These are phyloP conservation scores for Cervus canadensis DNA, from an alignment of 2,113 vertebrate species.

Conservation along the genomic window DNA sequence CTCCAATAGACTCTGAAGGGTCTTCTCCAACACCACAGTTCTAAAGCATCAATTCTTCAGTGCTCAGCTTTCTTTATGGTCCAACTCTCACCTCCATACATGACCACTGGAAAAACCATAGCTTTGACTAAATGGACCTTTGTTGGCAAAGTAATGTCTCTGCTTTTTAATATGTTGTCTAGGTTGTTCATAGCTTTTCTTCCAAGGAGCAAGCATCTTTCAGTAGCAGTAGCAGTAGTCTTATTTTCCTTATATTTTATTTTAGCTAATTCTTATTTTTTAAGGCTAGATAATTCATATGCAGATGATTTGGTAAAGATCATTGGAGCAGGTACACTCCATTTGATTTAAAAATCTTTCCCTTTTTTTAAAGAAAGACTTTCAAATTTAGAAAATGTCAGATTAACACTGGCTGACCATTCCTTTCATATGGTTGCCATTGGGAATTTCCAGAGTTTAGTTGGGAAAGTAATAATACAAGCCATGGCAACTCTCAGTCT, in stretches of 20 bases:
- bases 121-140: too few species aligned
- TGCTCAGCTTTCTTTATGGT: too few species aligned
- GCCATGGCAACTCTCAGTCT: background rate
- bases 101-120: too few species aligned
- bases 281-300: background rate
- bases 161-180: too few species aligned
- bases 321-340: background rate
- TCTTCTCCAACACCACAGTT: too few species aligned
- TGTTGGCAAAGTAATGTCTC: too few species aligned
- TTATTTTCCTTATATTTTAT: background rate
- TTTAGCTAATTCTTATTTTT: background rate
- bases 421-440: background rate
- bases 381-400: background rate
- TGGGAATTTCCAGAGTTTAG: background rate
- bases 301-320: background rate
- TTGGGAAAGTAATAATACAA: background rate
- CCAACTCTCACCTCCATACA: too few species aligned
- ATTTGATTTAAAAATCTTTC: background rate
- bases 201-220: too few species aligned
- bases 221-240: background rate
- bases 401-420: background rate
- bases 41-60: too few species aligned
- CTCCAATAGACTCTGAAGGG: too few species aligned
- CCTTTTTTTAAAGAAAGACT: background rate
- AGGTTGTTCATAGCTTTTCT: too few species aligned